Evolutionary conservation across 2,888 invertebrate species (phyloP), one percentile per base, ranked within the genome.

Genomic region (Tenthredo livida): DNA sequence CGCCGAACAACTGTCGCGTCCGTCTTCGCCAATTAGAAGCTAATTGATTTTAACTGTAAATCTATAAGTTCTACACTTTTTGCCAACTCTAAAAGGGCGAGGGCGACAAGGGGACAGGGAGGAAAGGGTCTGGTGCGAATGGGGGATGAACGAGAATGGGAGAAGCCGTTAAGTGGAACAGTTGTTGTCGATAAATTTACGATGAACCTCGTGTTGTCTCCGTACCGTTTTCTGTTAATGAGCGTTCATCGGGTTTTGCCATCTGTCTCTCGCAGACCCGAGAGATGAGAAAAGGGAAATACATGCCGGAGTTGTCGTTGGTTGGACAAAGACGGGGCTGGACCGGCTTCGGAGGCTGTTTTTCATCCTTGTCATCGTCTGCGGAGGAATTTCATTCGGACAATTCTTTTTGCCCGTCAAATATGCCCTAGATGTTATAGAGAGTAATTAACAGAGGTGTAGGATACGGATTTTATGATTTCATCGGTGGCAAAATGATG

Each of bases 181-280:
- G 90, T 91, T 90, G 90, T 89, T 89, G 87, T 85, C 88, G 88
- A 89, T 89, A 91, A 91, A 91, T 91, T 91, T 88, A 88, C 89
- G 88, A 89, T 83, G 83, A 83, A 87, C 85, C 87, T 85, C 86
- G 87, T 86, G 70, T 77, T 85, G 77, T 58, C 70, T 80, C 33
- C 77, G 85, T 85, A 85, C 78, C 78, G 83, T 85, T 87, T 87
- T 85, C 87, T 85, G 85, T 89, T 89, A 89, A 90, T 88, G 90
- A 91, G 88, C 87, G 86, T 85, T 88, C 87, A 90, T 90, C 87
- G 87, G 86, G 83, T 86, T 84, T 83, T 85, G 85, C 88, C 88
- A 89, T 89, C 89, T 88, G 89, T 90, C 88, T 87, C 87, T 29
- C 21, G 85, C 82, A 54, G 70, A 47, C 84, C 7, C 2, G 1